Conservation (phyloP, 2,113 vertebrate species). For the Campylomormyrus tamandua region DNA sequence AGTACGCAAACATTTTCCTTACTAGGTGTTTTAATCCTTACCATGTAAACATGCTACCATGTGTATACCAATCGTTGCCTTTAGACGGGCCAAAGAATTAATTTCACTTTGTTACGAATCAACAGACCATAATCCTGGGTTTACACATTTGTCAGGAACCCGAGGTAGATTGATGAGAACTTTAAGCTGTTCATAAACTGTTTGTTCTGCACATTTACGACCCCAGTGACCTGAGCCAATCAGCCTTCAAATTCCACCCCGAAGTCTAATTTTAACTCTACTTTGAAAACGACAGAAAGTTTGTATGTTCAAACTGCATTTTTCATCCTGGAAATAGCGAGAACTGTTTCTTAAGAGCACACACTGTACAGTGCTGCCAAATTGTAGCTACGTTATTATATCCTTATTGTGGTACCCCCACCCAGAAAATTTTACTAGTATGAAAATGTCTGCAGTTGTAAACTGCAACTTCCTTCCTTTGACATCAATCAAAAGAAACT, state of each 20-base stretch:
- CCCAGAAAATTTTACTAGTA: not conserved
- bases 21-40: not conserved
- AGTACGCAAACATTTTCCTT: not conserved
- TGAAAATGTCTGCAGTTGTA: not conserved
- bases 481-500: not conserved
- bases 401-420: not conserved
- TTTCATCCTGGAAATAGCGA: not conserved
- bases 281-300: not conserved
- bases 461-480: not conserved
- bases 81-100: not conserved
- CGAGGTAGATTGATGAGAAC: constrained; percentile 18
- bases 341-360: not conserved
- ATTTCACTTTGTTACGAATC: not conserved
- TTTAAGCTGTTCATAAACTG: constrained; percentile 23
- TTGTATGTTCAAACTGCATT: not conserved
- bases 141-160: constrained; percentile 19
- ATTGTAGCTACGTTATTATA: not conserved
- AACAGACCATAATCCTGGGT: not conserved
- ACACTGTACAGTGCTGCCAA: not conserved
- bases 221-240: not conserved
- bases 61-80: not conserved
- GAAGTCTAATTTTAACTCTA: not conserved
- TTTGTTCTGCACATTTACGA: not conserved
- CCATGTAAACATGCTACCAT: not conserved
- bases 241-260: not conserved